These are phyloP conservation scores for Zaprionus obscuricornis DNA, from an alignment of 2,888 invertebrate genomes.

Conservation along the genomic window DNA sequence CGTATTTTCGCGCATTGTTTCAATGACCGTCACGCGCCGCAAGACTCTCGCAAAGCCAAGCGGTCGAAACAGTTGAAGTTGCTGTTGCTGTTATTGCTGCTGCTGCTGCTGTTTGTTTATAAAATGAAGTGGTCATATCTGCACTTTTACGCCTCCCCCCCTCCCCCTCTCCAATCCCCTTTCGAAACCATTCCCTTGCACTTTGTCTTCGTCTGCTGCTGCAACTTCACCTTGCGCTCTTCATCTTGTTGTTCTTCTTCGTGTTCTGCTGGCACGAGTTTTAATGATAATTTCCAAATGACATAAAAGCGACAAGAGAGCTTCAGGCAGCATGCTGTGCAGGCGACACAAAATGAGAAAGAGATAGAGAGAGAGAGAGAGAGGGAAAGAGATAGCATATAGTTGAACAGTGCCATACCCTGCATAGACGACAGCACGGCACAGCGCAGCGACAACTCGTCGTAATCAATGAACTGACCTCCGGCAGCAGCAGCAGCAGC, in stretches of 20 bases:
- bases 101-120: conserved; percentile 50
- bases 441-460: too few species aligned
- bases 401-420: conserved; percentile 10
- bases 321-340: conserved; percentile 20
- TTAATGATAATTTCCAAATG: conserved; percentile 75
- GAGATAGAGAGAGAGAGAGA: conserved; percentile 9
- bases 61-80: conserved; percentile 39
- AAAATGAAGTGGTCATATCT: conserved; percentile 74
- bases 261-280: conserved; percentile 24
- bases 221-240: too few species aligned
- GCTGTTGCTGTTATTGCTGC: conserved; percentile 15
- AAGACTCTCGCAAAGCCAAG: conserved; percentile 42
- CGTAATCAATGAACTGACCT: conserved; percentile 67
- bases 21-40: conserved; percentile 72
- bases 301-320: conserved; percentile 58
- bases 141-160: conserved; percentile 5
- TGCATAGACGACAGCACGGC: conserved; percentile 8
- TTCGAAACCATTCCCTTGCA: not conserved
- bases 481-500: conserved; percentile 15
- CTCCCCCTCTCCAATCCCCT: not conserved
- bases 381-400: not conserved
- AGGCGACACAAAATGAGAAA: too few species aligned
- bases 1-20: conserved; percentile 74
- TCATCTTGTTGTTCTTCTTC: not conserved
- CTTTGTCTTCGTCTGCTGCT: too few species aligned